These are phyloP conservation scores for Agrypnus murinus DNA, from an alignment of 2,888 invertebrate species.

Conservation along the genomic window DNA sequence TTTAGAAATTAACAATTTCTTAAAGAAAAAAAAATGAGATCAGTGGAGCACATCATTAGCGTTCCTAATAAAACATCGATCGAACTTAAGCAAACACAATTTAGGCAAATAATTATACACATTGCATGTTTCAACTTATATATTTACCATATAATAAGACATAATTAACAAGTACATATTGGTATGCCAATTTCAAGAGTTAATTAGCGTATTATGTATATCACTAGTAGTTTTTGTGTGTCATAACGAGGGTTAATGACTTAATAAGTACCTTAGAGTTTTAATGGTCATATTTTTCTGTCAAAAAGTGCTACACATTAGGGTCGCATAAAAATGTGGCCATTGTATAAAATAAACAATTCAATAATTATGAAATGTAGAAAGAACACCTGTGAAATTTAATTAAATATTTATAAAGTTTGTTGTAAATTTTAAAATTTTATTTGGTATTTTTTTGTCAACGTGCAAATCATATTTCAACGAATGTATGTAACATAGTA, in stretches of 20 bases:
- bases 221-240: slow-evolving; percentile 33
- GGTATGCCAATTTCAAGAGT: slow-evolving; percentile 42
- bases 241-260: slow-evolving; percentile 41
- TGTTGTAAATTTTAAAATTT: no score
- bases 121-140: slow-evolving; percentile 43
- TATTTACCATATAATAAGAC: slow-evolving; percentile 42
- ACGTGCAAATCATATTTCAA: slow-evolving; percentile 19
- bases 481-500: slow-evolving; percentile 22
- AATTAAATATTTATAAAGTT: no score
- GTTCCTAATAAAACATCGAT: not conserved
- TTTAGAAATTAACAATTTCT: no score
- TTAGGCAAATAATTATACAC: slow-evolving; percentile 15
- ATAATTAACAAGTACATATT: slow-evolving; percentile 46
- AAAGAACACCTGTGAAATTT: no score
- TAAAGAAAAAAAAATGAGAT: not conserved
- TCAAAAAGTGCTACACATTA: slow-evolving; percentile 2
- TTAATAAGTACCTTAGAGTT: slow-evolving; percentile 29
- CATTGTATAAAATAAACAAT: no score
- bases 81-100: slow-evolving; percentile 26
- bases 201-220: slow-evolving; percentile 46
- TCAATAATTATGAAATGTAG: no score
- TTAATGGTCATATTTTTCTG: slow-evolving; percentile 21
- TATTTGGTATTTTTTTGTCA: no score
- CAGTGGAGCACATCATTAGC: not conserved
- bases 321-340: not conserved